phyloP scores from a whole-genome alignment of 2,797 vertebrate species.

The Pantherophis vulpinus region DNA sequence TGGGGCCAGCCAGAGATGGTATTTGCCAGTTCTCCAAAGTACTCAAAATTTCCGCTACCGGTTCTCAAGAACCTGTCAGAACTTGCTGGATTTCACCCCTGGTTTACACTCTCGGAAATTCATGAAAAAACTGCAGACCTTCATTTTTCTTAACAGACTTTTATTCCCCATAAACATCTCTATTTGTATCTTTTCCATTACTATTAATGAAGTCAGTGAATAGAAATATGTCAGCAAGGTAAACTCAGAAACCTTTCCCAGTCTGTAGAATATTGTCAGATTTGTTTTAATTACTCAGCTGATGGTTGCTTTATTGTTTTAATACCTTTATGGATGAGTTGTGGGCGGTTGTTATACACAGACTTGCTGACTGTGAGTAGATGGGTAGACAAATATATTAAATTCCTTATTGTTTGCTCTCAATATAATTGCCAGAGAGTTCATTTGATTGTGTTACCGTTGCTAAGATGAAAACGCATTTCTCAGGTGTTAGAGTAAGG shows the following conservation, averaged over 20 bases:
- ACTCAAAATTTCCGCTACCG: too few species aligned
- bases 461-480: background rate
- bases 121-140: background rate
- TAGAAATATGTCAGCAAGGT: background rate
- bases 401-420: background rate
- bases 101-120: conserved; percentile 22
- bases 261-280: background rate
- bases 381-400: background rate
- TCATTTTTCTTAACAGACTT: background rate
- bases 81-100: too few species aligned
- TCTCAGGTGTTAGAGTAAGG: background rate
- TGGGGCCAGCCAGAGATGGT: too few species aligned
- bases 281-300: background rate
- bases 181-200: background rate
- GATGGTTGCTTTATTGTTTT: background rate
- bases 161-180: background rate
- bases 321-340: background rate
- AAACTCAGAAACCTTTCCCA: background rate
- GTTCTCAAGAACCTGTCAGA: too few species aligned
- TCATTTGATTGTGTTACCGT: background rate
- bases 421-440: background rate
- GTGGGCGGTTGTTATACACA: background rate
- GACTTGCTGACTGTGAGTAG: background rate
- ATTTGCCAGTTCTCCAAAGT: too few species aligned
- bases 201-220: background rate